Evolutionary conservation across 1,140 invertebrate genomes (phyloP), one percentile per base, ranked within the genome.

Genomic region (Chironomus tepperi): DNA sequence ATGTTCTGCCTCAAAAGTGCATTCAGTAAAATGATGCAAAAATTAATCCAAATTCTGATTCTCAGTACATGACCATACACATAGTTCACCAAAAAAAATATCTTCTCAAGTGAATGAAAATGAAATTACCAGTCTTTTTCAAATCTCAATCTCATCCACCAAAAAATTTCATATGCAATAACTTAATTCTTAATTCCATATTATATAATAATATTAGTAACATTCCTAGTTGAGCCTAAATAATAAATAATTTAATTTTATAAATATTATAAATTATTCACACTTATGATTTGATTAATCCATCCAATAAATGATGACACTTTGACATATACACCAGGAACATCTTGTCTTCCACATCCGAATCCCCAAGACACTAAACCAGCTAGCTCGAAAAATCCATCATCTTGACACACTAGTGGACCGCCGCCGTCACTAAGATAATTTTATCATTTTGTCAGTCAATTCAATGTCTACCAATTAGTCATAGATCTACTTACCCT

Each of bases 221-320:
- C 47, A 57, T n/a, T 57, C n/a, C n/a, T 57, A 57, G n/a, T n/a
- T 57, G 24, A 34, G 47, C 47, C 12, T 57, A 57, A 57, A 57
- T 57, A n/a, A 57, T 57, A 12, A 57, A 57, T 47, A 47, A 9
- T n/a, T 34, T 34, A 34, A 34, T 34, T 34, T 34, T n/a, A n/a
- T 70, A 18, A n/a, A 70, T 15, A 42, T 79, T 90, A 93, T 83
- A 92, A 86, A 85, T 95, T 96, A 84, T 96, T 96, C 75, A 96
- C 94, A 79, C 93, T 95, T 79, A 97, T 96, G 74, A 97, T 97
- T 86, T 96, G 94, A 84, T 97, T 97, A 80, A 97, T 96, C 95
- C 95, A 97, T 73, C 94, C 94, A 76, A 97, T 96, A 83, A 96
- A 97, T 6, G 93, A 90, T 16, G 93, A 94, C 6, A 97, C 94